Conservation (phyloP, 2,113 vertebrate species). For the Phrynosoma blainvillii region DNA sequence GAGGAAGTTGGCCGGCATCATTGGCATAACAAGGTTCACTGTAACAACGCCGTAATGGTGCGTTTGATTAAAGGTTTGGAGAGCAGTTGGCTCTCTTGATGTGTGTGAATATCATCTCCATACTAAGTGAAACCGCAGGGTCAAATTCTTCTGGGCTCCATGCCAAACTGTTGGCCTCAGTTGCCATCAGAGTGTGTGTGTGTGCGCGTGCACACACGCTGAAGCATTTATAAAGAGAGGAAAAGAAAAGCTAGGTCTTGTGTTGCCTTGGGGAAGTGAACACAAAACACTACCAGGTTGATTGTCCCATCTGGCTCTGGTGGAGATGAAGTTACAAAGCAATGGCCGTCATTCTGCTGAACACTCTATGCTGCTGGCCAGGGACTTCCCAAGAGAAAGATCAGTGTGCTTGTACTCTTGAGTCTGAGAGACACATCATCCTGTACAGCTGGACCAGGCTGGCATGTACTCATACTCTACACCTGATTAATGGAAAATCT, state of each 20-base stretch:
- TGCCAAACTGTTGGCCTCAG: slow-evolving; percentile 53
- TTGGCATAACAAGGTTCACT: slow-evolving; percentile 41
- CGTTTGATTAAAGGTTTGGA: slow-evolving; percentile 53
- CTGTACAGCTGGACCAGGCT: background rate
- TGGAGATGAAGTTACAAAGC: background rate
- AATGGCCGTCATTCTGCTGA: background rate
- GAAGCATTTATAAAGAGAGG: slow-evolving; percentile 43
- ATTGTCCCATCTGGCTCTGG: slow-evolving; percentile 14
- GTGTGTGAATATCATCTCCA: slow-evolving; percentile 59
- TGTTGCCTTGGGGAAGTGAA: slow-evolving; percentile 37
- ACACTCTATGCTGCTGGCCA: background rate
- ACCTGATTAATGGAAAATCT: background rate
- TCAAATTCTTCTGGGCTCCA: slow-evolving; percentile 56
- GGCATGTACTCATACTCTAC: background rate
- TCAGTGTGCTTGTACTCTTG: background rate
- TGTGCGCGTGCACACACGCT: slow-evolving; percentile 1
- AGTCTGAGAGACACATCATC: background rate
- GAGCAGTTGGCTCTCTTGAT: slow-evolving; percentile 33
- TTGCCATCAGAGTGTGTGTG: background rate
- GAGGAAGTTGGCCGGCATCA: slow-evolving; percentile 26
- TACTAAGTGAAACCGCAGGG: slow-evolving; percentile 25
- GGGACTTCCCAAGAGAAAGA: too few species aligned
- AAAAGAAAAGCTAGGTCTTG: slow-evolving; percentile 25
- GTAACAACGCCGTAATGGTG: background rate
- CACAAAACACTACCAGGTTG: slow-evolving; percentile 46